Percentiles rank a stretch among this genome's conserved stretches.
Conservation (phyloP, 2,888 invertebrate genomes). For the Oscheius sp. region DNA sequence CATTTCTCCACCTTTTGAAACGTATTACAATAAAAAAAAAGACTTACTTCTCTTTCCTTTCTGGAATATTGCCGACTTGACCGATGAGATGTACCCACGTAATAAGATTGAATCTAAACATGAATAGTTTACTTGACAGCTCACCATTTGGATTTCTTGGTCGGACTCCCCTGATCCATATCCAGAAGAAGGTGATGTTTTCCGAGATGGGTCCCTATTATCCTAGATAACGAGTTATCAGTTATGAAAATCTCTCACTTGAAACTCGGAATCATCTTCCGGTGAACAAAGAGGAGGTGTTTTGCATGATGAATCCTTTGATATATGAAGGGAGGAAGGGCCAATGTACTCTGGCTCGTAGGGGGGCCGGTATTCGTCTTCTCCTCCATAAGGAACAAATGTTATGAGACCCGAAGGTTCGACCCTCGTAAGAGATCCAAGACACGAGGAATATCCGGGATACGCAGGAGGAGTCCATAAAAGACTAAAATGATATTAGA, state of each 20-base stretch:
- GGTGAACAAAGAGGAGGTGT: slow-evolving; percentile 26
- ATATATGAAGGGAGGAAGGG: slow-evolving; percentile 9
- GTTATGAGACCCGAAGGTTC: slow-evolving; percentile 13
- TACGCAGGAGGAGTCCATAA: slow-evolving; percentile 21
- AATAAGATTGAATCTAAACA: slow-evolving; percentile 18
- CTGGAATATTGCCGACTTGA: background rate
- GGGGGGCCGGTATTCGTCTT: background rate
- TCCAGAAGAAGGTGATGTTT: slow-evolving; percentile 40
- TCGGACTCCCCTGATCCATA: slow-evolving; percentile 47
- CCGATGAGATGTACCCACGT: background rate
- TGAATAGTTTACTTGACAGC: background rate
- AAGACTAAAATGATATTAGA: slow-evolving; percentile 1
- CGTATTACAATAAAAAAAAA: too few species aligned
- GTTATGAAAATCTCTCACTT: too few species aligned
- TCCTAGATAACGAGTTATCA: slow-evolving; percentile 4
- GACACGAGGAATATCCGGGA: slow-evolving; percentile 19
- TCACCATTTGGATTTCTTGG: slow-evolving; percentile 30
- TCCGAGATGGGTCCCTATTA: background rate
- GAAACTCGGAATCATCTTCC: slow-evolving; percentile 31
- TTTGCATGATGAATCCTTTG: background rate
- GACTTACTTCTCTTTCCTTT: slow-evolving; percentile 6
- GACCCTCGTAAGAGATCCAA: slow-evolving; percentile 14
- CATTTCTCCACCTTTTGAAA: slow-evolving; percentile 22
- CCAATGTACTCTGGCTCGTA: background rate
- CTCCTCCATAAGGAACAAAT: slow-evolving; percentile 18